These are phyloP conservation scores for Synergus laeviventris DNA, from an alignment of 2,888 invertebrate species.

Conservation along the genomic window DNA sequence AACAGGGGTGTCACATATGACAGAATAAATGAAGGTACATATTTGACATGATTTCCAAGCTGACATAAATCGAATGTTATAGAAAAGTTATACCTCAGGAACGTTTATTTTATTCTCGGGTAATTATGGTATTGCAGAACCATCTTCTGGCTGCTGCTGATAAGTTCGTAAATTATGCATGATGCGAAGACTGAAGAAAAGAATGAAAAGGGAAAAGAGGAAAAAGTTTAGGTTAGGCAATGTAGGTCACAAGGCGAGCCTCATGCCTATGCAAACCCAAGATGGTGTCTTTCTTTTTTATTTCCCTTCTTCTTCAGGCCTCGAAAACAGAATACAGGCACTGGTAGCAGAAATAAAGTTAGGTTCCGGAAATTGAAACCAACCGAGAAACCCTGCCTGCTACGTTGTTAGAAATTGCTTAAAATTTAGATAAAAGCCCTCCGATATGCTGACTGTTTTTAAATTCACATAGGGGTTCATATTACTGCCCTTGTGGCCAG, in stretches of 20 bases:
- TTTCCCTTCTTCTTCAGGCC: neutral
- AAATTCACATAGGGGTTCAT: neutral
- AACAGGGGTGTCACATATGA: too few species aligned
- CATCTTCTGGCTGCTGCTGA: neutral
- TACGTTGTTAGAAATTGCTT: neutral
- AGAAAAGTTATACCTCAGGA: neutral
- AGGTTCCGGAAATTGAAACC: conserved; percentile 6
- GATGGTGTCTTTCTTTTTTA: neutral
- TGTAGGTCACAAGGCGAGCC: neutral
- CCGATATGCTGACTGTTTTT: neutral
- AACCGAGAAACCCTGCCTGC: neutral
- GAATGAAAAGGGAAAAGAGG: neutral
- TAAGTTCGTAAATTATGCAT: conserved; percentile 29
- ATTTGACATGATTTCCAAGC: neutral
- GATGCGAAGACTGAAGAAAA: neutral
- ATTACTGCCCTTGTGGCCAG: neutral
- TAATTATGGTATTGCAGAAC: neutral
- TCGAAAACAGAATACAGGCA: neutral
- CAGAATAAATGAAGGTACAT: neutral
- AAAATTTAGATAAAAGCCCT: conserved; percentile 4
- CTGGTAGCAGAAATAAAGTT: neutral
- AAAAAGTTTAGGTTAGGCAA: neutral
- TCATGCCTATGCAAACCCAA: neutral
- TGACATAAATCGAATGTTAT: neutral
- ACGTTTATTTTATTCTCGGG: neutral